phyloP scores from a whole-genome alignment of 2,113 vertebrate species.

The Talpa occidentalis region DNA sequence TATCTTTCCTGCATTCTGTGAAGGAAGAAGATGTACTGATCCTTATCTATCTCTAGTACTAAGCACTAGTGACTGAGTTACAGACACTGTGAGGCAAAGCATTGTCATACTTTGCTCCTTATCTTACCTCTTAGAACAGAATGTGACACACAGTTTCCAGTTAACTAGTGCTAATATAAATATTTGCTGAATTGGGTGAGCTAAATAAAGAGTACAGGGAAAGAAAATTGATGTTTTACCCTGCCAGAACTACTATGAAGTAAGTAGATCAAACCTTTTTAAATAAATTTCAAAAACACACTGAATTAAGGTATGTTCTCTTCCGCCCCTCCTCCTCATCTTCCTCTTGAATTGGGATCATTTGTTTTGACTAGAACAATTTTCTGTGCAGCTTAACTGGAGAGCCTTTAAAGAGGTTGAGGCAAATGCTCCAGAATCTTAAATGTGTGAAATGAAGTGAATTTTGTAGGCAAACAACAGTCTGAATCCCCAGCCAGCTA shows the following conservation, averaged over 20 bases:
- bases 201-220: slow-evolving; percentile 21
- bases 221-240: background rate
- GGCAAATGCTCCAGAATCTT: slow-evolving; percentile 43
- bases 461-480: slow-evolving; percentile 30
- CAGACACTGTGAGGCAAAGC: background rate
- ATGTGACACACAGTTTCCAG: background rate
- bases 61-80: background rate
- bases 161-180: slow-evolving; percentile 18
- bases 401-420: slow-evolving; percentile 36
- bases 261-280: background rate
- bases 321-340: background rate
- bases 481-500: slow-evolving; percentile 27
- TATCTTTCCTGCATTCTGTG: background rate
- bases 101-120: background rate
- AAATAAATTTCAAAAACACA: background rate
- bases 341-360: background rate
- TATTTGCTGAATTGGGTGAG: background rate
- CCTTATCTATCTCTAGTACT: background rate
- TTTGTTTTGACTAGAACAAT: slow-evolving; percentile 51
- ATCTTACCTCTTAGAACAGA: background rate
- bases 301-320: background rate
- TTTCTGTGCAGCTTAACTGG: background rate
- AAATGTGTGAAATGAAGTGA: slow-evolving; percentile 44
- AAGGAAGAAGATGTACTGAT: background rate
- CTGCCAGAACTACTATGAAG: background rate